Conservation (phyloP, 35 echinoderm and acorn worm species). For the Diadema setosum region DNA sequence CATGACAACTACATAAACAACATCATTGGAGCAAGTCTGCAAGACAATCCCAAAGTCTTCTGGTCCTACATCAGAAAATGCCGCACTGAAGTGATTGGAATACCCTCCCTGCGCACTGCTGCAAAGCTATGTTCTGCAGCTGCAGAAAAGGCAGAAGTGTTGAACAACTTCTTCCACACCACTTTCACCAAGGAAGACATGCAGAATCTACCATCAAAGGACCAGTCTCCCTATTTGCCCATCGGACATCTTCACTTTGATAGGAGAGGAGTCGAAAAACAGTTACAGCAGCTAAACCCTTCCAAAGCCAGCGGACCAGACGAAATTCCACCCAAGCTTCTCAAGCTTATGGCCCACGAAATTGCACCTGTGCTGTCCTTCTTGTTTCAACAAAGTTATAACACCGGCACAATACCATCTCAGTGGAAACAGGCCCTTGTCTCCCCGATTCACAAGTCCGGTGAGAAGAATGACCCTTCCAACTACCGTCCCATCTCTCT, state of each 20-base stretch:
- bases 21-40: slow-evolving; percentile 5
- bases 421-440: no score
- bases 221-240: neutral
- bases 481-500: neutral
- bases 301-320: neutral
- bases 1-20: slow-evolving; percentile 20
- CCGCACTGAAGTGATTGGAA: slow-evolving; percentile 12
- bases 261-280: neutral
- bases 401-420: no score
- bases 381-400: neutral
- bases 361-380: neutral
- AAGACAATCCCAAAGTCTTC: slow-evolving; percentile 29
- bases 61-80: neutral
- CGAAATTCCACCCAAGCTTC: neutral
- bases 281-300: neutral
- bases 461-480: neutral
- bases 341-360: neutral
- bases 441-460: no score
- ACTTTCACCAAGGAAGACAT: neutral
- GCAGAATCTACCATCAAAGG: neutral
- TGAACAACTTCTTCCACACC: slow-evolving; percentile 1
- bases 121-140: no score
- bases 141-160: neutral
- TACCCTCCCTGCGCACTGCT: no score
- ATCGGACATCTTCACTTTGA: neutral